These are phyloP conservation scores for Vesta saturnalis DNA, from an alignment of 2,888 invertebrate genomes.

Conservation along the genomic window DNA sequence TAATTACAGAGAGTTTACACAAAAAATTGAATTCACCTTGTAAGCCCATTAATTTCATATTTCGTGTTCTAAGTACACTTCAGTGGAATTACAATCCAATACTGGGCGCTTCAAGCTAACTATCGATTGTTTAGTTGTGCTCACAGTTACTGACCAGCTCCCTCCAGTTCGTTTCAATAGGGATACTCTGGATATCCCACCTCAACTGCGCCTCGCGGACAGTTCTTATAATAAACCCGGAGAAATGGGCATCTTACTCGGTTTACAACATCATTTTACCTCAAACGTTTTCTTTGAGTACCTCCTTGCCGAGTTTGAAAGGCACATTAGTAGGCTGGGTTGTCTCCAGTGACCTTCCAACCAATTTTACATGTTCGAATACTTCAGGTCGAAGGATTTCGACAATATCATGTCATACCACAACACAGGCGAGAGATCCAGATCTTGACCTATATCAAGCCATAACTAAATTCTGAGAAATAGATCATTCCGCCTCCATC, in stretches of 20 bases:
- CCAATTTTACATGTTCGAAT: not conserved
- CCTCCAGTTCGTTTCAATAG: too few species aligned
- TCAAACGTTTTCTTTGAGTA: too few species aligned
- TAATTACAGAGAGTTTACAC: not conserved
- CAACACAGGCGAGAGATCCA: not conserved
- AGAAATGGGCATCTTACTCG: too few species aligned
- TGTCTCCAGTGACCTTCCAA: not conserved
- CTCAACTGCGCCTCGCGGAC: not conserved
- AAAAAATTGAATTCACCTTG: not conserved
- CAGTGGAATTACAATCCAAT: not conserved
- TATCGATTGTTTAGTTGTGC: too few species aligned
- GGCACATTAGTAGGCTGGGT: too few species aligned
- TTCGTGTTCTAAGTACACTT: not conserved
- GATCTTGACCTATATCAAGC: too few species aligned
- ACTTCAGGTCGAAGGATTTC: not conserved
- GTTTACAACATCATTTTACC: not conserved
- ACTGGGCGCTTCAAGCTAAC: not conserved
- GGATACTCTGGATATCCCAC: not conserved
- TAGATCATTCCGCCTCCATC: too few species aligned
- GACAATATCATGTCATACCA: not conserved
- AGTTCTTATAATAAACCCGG: not conserved
- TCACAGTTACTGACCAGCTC: too few species aligned
- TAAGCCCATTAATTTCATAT: not conserved
- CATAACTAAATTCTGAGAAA: too few species aligned
- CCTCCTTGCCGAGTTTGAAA: too few species aligned